Base-by-base conservation (phyloP, 2,113 vertebrate species). In the Hirundichthys speculiger region DNA sequence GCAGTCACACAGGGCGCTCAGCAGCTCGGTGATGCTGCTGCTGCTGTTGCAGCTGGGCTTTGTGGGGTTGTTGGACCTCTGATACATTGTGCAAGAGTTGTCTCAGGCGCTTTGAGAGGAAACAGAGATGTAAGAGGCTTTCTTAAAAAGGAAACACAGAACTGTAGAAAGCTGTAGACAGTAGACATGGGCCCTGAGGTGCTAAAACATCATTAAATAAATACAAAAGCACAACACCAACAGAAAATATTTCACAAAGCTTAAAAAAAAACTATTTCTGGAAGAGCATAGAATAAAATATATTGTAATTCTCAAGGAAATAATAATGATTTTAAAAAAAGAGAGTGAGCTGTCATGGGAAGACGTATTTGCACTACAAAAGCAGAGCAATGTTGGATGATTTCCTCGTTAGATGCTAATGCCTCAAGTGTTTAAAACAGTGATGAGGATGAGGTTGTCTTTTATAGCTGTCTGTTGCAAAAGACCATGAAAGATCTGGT, bases 1-100 rank as follows among this genome's bases (percentile, higher is more conserved):
- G 21, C 87, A 88, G 83, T 97, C 95, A 75, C 98, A 99, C 62
- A 99, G 77, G 11, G 95, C 93, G 3, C 24, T 82, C 53, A 99
- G 90, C 64, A 99, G 86, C 76, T 94, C 94, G 0, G 95, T 94
- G 69, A 99, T 95, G 89, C 96, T 96, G 86, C 60, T 82, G 62
- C 63, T 82, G n/a, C n/a, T n/a, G 77, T 25, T 71, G 57, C 58
- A 58, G 73, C 55, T 56, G 43, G 73, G 30, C 51, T 58, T 72
- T 39, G 38, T 53, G 40, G 27, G 0, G 25, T 64, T 51, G 38
- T 63, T 63, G 3, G 42, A 41, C 18, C 34, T 68, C 3, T 15
- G 1, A 46, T 50, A 73, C 83, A 90, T 89, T 46, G 10, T 66
- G 54, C 12, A 22, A n/a, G 41, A 16, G 34, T 11, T 43, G 18